Evolutionary conservation across 2,797 vertebrate species (phyloP).

Genomic region (Anableps anableps): DNA sequence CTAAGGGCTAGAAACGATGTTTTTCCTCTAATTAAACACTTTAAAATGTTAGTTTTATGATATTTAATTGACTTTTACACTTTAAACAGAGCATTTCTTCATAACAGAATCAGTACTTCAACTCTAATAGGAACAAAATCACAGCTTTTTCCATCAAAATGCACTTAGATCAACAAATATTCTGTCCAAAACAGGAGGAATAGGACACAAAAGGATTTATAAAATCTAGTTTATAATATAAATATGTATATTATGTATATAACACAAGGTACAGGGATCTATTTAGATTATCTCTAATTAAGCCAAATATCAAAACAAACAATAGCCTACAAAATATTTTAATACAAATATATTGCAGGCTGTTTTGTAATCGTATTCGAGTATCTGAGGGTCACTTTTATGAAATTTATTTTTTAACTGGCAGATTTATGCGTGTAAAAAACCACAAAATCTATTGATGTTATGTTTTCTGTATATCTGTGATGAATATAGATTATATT

Average conservation of each 20-base stretch:
- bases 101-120: not conserved
- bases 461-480: not conserved
- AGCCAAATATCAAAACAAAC: not conserved
- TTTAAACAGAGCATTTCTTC: not conserved
- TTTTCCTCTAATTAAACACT: not conserved
- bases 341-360: not conserved
- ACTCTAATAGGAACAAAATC: not conserved
- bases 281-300: not conserved
- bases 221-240: not conserved
- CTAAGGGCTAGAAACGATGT: not conserved
- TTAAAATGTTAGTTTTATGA: not conserved
- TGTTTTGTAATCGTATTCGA: not conserved
- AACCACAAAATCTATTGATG: not conserved
- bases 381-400: not conserved
- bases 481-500: not conserved
- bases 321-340: not conserved
- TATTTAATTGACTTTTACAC: not conserved
- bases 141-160: not conserved
- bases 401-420: not conserved
- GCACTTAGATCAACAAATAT: not conserved
- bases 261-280: not conserved
- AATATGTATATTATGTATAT: not conserved
- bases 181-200: not conserved
- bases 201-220: not conserved
- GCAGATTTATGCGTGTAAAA: not conserved